Evolutionary conservation across 2,888 invertebrate species (phyloP).

Genomic region (Drosophila emarginata): DNA sequence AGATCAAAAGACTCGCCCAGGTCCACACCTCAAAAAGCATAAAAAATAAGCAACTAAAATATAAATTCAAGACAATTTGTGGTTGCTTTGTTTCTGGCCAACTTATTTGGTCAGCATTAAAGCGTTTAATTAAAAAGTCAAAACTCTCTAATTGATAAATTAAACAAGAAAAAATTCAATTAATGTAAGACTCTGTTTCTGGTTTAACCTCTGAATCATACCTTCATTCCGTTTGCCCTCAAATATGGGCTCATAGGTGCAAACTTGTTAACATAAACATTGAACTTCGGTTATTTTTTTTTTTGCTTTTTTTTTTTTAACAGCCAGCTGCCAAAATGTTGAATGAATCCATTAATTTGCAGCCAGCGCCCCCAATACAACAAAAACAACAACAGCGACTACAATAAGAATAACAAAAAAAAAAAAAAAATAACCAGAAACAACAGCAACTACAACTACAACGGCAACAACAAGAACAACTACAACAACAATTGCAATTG

Average conservation of each 20-base stretch:
- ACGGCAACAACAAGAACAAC: conserved; percentile 18
- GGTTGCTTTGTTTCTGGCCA: conserved; percentile 57
- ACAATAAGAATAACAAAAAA: neutral
- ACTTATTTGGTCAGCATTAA: conserved; percentile 64
- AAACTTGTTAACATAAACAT: conserved; percentile 76
- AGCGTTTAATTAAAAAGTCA: conserved; percentile 60
- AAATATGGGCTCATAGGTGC: conserved; percentile 48
- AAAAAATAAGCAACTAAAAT: conserved; percentile 20
- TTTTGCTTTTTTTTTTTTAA: neutral
- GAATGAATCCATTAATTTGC: conserved; percentile 76
- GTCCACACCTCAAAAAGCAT: conserved; percentile 67
- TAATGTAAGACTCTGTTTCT: conserved; percentile 26
- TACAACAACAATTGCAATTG: conserved; percentile 53
- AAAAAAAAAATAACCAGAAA: no score
- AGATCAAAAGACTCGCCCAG: conserved; percentile 66
- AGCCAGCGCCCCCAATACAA: conserved; percentile 68
- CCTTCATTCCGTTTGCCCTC: conserved; percentile 23
- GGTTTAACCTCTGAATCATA: conserved; percentile 16
- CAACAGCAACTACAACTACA: neutral
- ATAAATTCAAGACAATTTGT: conserved; percentile 45
- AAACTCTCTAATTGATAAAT: conserved; percentile 73
- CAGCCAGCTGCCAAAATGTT: conserved; percentile 39
- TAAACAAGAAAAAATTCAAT: conserved; percentile 57
- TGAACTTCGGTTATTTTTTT: conserved; percentile 56
- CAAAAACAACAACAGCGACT: conserved; percentile 10